Evolutionary conservation across 2,797 vertebrate species (phyloP), one percentile per base, ranked within the genome.

Genomic region (Enteromius treurensis): DNA sequence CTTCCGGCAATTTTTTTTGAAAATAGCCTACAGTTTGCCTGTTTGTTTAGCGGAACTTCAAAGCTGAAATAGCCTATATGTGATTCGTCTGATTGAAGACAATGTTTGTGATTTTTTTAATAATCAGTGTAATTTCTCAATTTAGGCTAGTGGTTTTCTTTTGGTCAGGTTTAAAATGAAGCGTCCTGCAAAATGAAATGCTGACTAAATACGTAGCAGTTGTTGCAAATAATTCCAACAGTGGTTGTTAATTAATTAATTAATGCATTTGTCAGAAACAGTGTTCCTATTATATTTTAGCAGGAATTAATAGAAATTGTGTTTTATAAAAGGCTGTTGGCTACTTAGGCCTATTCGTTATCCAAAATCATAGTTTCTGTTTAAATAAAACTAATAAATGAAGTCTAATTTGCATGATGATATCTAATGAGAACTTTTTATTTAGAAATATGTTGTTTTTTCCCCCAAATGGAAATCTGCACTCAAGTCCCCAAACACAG

Each of bases 161-260:
- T 21, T 0, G 51, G 32, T 26, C n/a, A 14, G 8, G 21, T 60
- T 60, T 60, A 19, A 23, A 58, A 58, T 2, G 0, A 15, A 10
- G 2, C 15, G n/a, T 10, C 51, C 49, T 37, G 19, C 29, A 53
- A 51, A 34, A n/a, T 53, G 3, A 53, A n/a, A 17, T 6, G 11
- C 26, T 21, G 10, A 4, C 1, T 53, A 58, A 42, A 40, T 9
- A n/a, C 53, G 13, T 19, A 17, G 34, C 53, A 11, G n/a, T 23
- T 42, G 8, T 60, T 60, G 40, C 11, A 23, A 76, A 26, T 60
- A 26, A 65, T 34, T 3, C 67, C 10, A 68, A 13, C 47, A 68
- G 19, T 19, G 47, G 67, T n/a, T 68, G 45, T 68, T 79, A 68
- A 47, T 68, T 79, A 67, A 29, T 67, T 68, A 68, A 47, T 79